Evolutionary conservation across 2,888 invertebrate genomes (phyloP).

Genomic region (Mythimna lalbum): DNA sequence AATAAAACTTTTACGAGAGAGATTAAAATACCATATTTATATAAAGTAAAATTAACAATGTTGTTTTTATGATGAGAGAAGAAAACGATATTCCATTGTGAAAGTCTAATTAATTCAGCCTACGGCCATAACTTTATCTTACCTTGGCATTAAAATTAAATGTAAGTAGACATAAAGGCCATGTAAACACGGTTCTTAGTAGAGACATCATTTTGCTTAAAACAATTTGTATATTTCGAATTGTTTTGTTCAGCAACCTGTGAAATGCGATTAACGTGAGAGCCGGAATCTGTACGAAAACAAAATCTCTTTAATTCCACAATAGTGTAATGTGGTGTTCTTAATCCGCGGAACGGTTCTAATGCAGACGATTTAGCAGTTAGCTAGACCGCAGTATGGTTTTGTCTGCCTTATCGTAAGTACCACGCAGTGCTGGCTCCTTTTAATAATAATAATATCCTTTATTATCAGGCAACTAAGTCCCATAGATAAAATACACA

Average conservation of each 20-base stretch:
- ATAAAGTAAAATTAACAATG: neutral
- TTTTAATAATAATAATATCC: no score
- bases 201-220: slow-evolving; percentile 58
- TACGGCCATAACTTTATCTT: neutral
- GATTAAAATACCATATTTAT: neutral
- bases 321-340: slow-evolving; percentile 71
- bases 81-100: neutral
- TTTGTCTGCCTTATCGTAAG: slow-evolving; percentile 44
- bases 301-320: slow-evolving; percentile 73
- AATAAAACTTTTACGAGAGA: neutral
- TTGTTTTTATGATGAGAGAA: neutral
- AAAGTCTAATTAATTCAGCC: neutral
- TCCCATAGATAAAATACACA: no score
- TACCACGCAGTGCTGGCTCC: slow-evolving; percentile 4
- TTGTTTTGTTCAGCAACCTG: slow-evolving; percentile 73
- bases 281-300: slow-evolving; percentile 68
- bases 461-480: no score
- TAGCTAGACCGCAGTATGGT: slow-evolving; percentile 68
- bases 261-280: slow-evolving; percentile 76
- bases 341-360: slow-evolving; percentile 72
- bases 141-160: slow-evolving; percentile 13
- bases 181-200: slow-evolving; percentile 25
- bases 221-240: slow-evolving; percentile 67
- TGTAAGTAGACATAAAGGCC: slow-evolving; percentile 17
- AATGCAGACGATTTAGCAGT: slow-evolving; percentile 74